Evolutionary conservation across 1,140 invertebrate species (phyloP).

Genomic region (Solenopsis invicta): DNA sequence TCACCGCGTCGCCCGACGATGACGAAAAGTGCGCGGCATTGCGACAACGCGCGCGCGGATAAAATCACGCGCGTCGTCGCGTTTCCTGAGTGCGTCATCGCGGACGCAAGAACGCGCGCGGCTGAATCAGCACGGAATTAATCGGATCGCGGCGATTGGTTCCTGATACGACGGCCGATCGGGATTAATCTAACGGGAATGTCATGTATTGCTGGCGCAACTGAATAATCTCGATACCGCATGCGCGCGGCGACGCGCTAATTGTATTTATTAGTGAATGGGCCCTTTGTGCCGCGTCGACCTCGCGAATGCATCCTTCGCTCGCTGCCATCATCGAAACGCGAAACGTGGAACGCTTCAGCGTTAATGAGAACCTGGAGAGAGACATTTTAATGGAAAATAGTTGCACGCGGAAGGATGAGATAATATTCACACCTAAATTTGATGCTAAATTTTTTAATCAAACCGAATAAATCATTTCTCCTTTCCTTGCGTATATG

Average conservation of each 20-base stretch:
- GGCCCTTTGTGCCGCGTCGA: constrained; percentile 40
- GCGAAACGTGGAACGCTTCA: not conserved
- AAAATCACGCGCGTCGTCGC: not conserved
- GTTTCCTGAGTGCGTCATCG: constrained; percentile 28
- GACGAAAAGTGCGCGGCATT: constrained; percentile 10
- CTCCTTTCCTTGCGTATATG: not conserved
- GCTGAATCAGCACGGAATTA: constrained; percentile 54
- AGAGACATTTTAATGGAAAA: not conserved
- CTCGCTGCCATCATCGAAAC: constrained; percentile 10
- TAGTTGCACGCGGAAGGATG: not conserved
- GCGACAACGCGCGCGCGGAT: not conserved
- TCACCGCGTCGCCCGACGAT: constrained; percentile 15
- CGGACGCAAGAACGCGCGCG: constrained; percentile 3
- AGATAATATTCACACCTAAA: not conserved
- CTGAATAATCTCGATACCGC: constrained; percentile 41
- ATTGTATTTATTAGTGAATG: constrained; percentile 64
- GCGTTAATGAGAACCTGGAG: constrained; percentile 22
- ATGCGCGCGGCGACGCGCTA: constrained; percentile 18
- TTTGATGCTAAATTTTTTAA: not conserved
- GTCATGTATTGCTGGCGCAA: constrained; percentile 23
- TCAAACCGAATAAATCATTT: not conserved
- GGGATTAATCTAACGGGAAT: constrained; percentile 54
- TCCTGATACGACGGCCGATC: constrained; percentile 22
- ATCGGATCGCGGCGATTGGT: constrained; percentile 27
- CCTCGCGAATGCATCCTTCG: constrained; percentile 42